Evolutionary conservation across 2,797 vertebrate species (phyloP).

Genomic region (Crenichthys baileyi): DNA sequence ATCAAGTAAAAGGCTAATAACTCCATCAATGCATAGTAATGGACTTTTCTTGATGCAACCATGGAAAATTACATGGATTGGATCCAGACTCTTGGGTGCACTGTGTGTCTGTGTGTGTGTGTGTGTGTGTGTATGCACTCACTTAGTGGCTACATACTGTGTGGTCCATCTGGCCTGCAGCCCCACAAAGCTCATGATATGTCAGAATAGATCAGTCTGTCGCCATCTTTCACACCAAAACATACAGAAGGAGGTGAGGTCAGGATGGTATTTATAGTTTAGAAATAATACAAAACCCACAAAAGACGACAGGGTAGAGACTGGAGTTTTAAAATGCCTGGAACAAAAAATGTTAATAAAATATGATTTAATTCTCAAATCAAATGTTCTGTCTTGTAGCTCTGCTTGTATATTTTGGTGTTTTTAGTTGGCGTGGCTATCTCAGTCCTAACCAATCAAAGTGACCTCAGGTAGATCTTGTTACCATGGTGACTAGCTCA

Average conservation of each 20-base stretch:
- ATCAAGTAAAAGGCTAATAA: neutral
- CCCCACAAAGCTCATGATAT: conserved; percentile 51
- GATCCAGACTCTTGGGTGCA: conserved; percentile 31
- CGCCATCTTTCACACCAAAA: conserved; percentile 36
- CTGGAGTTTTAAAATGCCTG: neutral
- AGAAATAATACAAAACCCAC: neutral
- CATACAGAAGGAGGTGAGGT: conserved; percentile 10
- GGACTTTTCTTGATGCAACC: neutral
- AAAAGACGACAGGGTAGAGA: neutral
- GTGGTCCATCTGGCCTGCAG: conserved; percentile 72
- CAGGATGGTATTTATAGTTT: conserved; percentile 11
- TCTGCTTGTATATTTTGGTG: neutral
- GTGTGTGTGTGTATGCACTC: conserved; percentile 15
- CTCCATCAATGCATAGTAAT: neutral
- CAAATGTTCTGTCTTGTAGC: neutral
- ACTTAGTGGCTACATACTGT: conserved; percentile 50
- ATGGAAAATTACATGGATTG: conserved; percentile 25
- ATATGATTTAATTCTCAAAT: neutral
- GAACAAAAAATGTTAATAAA: neutral
- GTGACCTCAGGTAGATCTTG: conserved; percentile 58
- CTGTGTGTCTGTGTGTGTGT: neutral
- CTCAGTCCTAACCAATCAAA: conserved; percentile 47
- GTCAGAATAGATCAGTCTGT: conserved; percentile 65
- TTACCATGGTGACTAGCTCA: conserved; percentile 66
- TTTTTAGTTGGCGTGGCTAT: conserved; percentile 17